Conservation (phyloP, 2,797 vertebrate genomes). For the Enteromius thamalakanensis region DNA sequence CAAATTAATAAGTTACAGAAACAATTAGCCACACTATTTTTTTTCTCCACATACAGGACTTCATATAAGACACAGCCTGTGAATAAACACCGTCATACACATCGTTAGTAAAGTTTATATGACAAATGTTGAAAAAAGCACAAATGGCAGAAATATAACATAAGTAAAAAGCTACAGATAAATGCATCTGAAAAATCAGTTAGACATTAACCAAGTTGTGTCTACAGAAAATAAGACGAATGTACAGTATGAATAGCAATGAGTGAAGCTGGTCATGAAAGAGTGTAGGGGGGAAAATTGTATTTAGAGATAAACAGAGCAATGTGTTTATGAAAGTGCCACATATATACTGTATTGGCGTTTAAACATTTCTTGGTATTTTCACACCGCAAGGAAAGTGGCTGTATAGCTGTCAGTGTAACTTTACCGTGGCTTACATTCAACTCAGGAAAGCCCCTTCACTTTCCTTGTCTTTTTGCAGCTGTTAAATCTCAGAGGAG, state of each 20-base stretch:
- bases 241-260: not conserved
- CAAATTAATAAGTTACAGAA: not conserved
- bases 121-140: not conserved
- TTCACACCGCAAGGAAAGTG: not conserved
- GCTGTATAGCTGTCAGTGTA: not conserved
- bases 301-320: not conserved
- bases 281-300: not conserved
- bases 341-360: not conserved
- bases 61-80: not conserved
- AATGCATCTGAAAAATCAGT: not conserved
- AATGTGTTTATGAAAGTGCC: not conserved
- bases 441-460: slow-evolving; percentile 18
- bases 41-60: not conserved
- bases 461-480: slow-evolving; percentile 8
- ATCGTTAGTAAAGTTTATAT: not conserved
- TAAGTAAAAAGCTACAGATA: not conserved
- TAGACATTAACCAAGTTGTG: not conserved
- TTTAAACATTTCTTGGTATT: not conserved
- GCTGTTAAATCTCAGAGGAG: slow-evolving; percentile 34
- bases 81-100: not conserved
- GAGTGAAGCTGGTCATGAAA: not conserved
- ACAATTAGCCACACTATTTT: not conserved
- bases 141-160: not conserved
- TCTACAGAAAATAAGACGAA: not conserved
- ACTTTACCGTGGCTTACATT: slow-evolving; percentile 2